Evolutionary conservation across 2,113 vertebrate species (phyloP).

Genomic region (Phrynocephalus versicolor): DNA sequence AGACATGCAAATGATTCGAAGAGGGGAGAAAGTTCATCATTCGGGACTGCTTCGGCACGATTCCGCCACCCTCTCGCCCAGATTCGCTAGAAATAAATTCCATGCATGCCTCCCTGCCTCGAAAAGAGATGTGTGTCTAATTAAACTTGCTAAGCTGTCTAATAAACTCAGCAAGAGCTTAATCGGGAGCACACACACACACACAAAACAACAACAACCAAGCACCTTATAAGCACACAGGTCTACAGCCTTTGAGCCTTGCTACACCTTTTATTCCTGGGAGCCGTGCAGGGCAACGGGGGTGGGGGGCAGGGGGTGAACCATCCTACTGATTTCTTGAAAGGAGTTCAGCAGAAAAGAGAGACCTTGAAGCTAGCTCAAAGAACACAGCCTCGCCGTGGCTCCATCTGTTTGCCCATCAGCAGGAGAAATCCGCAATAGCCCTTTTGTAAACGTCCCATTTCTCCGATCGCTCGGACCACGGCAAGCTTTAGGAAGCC

Average conservation of each 20-base stretch:
- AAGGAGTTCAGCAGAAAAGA: neutral
- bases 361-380: neutral
- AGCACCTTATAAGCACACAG: neutral
- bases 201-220: no score
- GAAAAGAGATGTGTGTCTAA: neutral
- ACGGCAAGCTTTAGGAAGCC: no score
- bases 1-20: neutral
- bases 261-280: neutral
- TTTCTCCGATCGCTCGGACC: neutral
- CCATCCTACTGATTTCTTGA: neutral
- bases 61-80: neutral
- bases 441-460: neutral
- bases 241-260: accelerated
- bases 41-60: neutral
- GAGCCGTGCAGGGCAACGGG: neutral
- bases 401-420: neutral
- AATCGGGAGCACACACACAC: neutral
- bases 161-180: neutral
- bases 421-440: neutral
- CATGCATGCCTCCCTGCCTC: neutral
- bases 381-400: neutral
- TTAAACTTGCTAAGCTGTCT: neutral
- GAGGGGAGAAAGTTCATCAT: neutral
- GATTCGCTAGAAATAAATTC: neutral
- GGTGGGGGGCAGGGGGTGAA: no score